Base-by-base conservation (phyloP, 1,140 invertebrate genomes). In the Holotrichia oblita region DNA sequence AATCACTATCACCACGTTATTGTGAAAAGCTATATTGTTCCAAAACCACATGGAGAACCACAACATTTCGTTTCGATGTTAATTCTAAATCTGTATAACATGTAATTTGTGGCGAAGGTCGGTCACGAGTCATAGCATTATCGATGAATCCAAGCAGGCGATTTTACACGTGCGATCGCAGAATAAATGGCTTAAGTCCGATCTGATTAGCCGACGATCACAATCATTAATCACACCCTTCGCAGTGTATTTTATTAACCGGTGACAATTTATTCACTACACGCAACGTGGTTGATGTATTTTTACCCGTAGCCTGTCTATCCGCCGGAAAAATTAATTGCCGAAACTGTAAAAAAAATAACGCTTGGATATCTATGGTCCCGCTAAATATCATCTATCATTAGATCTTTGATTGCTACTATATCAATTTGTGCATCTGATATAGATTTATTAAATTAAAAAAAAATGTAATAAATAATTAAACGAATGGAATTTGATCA, bases 141-240 rank as follows among this genome's bases (percentile, higher is more conserved):
- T 64, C 61, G 61, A 64, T 64, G 61, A 64, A 64, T 64, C 20
- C 61, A 64, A 64, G 24, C 55, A 14, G 61, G 61, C 12, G 27
- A 69, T 34, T 69, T 22, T 69, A 34, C 12, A 14, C 61, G 61
- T 22, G 61, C 61, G 61, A 20, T 69, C 6, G 10, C 61, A 69
- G 61, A 17, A 69, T 69, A 27, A 69, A 69, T 69, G 61, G 48
- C 22, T 22, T 34, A 27, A 69, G 61, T 69, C 61, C 22, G 61
- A 69, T 69, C 61, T 69, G 61, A 69, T 69, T 69, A 69, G 61
- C 22, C 22, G 61, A 34, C 61, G 61, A 69, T 69, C 61, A 22
- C 61, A 14, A 69, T 27, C 61, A 69, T 69, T 69, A 69, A 69
- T 69, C 61, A 69, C 61, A 69, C 22, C 27, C 61, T 69, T 22